Conservation (phyloP, 1,140 invertebrate genomes). For the Melitaea cinxia region DNA sequence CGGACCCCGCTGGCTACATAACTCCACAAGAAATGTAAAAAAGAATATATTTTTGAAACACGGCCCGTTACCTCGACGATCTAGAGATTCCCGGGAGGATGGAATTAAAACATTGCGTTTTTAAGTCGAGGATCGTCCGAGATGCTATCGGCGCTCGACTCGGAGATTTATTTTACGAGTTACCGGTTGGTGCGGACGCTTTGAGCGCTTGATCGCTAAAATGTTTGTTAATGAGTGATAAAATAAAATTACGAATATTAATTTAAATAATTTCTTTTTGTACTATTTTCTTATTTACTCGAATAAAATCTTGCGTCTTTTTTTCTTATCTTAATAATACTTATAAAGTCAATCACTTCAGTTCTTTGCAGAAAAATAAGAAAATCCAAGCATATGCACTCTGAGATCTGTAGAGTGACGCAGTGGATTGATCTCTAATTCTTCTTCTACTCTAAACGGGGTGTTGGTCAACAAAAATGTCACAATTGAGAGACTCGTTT, state of each 20-base stretch:
- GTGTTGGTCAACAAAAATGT: no score
- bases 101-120: slow-evolving; percentile 75
- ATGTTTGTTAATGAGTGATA: slow-evolving; percentile 5
- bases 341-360: no score
- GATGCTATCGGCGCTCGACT: slow-evolving; percentile 56
- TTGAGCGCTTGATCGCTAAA: slow-evolving; percentile 1
- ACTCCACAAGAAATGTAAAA: slow-evolving; percentile 28
- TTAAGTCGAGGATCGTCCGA: slow-evolving; percentile 40
- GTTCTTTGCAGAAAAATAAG: no score
- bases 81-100: slow-evolving; percentile 47
- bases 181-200: slow-evolving; percentile 20
- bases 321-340: no score
- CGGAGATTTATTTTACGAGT: slow-evolving; percentile 60
- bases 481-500: no score
- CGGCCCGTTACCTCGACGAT: slow-evolving; percentile 43
- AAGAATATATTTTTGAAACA: slow-evolving; percentile 23
- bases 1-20: slow-evolving; percentile 17
- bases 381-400: no score
- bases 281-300: neutral
- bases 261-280: neutral
- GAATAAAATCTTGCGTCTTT: no score
- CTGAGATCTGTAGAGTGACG: no score
- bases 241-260: neutral
- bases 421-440: no score
- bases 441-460: no score